Evolutionary conservation across 2,888 invertebrate species (phyloP), one percentile per base, ranked within the genome.

Genomic region (Lepidocyrtoides sp.): DNA sequence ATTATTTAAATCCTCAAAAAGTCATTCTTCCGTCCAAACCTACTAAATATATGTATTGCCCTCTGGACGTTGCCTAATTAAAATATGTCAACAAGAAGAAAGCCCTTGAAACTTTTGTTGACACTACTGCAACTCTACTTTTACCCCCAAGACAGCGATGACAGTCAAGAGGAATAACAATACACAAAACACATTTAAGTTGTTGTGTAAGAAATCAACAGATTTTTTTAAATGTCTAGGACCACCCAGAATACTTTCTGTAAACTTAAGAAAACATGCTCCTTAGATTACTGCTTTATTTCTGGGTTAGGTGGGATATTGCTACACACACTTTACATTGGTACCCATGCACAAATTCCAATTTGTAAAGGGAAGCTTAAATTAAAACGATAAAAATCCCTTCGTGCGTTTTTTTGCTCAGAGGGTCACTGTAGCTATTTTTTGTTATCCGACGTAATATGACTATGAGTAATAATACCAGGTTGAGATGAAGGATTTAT

Each of bases 401-500:
- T n/a, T n/a, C n/a, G n/a, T 29, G 5, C 26, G 29, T 7, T 5
- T 60, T 20, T 60, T 29, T 69, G n/a, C 3, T 23, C 36, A 69
- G 2, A 29, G n/a, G 1, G 1, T n/a, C 26, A 12, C 12, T 79
- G 41, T 41, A 54, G 2, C 69, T 29, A 4, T 1, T 14, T 32
- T 2, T 29, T n/a, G n/a, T n/a, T n/a, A n/a, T n/a, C n/a, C n/a
- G n/a, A 12, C 66, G 2, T 20, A 23, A 5, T 57, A 57, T n/a
- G 20, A n/a, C n/a, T 57, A 1, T 57, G 57, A 57, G 7, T 54
- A 54, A 5, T 54, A 32, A 60, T 86, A 60, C 29, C 14, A 63
- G 0, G 7, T 72, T 89, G 44, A 26, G 57, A 75, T 75, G 63
- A 75, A 83, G 75, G 83, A 89, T 83, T 89, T 89, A 83, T 89